Evolutionary conservation across 2,113 vertebrate genomes (phyloP).

Genomic region (Suricata suricatta): DNA sequence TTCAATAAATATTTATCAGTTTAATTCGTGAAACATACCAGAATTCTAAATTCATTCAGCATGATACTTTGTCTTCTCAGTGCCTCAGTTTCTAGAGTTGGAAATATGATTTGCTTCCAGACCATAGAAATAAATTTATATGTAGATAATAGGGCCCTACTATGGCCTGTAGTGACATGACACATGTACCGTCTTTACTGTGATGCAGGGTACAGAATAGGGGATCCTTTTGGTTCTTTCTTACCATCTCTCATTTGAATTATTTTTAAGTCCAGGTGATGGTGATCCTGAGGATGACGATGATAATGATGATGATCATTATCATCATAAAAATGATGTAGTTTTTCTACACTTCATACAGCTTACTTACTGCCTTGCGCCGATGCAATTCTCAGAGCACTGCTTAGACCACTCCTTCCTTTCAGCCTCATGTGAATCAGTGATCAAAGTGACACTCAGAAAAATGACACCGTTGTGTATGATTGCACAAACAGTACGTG

Average conservation of each 20-base stretch:
- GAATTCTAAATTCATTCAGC: neutral
- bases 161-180: neutral
- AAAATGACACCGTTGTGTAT: neutral
- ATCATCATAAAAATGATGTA: neutral
- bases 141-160: neutral
- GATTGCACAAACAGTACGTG: neutral
- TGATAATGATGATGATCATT: neutral
- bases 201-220: neutral
- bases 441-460: neutral
- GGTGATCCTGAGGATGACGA: no score
- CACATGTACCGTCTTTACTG: rapidly evolving
- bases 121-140: neutral
- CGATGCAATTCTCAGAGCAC: neutral
- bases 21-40: neutral
- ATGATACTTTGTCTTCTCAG: neutral
- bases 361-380: neutral
- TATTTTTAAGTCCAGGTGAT: neutral
- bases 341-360: neutral
- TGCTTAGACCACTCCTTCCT: neutral
- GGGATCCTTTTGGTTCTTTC: neutral
- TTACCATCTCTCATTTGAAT: neutral
- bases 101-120: neutral
- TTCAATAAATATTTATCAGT: neutral
- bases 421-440: neutral
- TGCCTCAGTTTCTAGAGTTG: neutral